Percentiles rank a stretch among this genome's conserved stretches.
Conservation (phyloP, 2,113 vertebrate species). For the Lepus europaeus region DNA sequence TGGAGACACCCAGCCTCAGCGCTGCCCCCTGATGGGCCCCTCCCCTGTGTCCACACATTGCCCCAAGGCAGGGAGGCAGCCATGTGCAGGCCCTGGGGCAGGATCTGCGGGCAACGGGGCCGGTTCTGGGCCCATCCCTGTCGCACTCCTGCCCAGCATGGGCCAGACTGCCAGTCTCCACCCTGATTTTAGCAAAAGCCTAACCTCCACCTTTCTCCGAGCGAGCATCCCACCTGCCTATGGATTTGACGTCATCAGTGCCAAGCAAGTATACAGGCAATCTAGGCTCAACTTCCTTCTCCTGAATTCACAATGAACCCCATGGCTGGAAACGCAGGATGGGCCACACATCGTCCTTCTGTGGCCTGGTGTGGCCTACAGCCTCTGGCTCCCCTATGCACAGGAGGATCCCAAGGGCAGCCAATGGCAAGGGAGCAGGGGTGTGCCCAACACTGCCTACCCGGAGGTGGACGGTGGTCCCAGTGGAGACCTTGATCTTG, state of each 20-base stretch:
- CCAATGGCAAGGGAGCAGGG: neutral
- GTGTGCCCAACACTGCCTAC: constrained; percentile 69
- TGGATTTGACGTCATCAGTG: neutral
- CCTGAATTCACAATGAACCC: neutral
- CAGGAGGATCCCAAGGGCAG: fast-evolving
- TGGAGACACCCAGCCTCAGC: neutral
- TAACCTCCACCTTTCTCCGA: neutral
- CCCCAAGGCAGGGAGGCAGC: no score
- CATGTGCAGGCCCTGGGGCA: neutral
- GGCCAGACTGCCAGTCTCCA: no score
- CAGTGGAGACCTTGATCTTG: constrained; percentile 88
- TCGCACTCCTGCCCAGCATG: no score
- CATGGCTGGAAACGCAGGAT: neutral
- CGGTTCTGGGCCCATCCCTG: neutral
- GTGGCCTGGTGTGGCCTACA: fast-evolving
- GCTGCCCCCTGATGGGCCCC: neutral
- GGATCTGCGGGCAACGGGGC: no score
- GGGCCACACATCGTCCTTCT: neutral
- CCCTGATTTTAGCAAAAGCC: neutral
- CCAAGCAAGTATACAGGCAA: neutral
- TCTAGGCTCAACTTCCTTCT: neutral
- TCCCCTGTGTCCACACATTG: no score
- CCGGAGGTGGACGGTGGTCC: constrained; percentile 89
- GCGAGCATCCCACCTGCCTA: neutral
- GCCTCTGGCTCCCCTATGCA: neutral